These are phyloP conservation scores for Pygathrix nemaeus DNA, from an alignment of 2,113 vertebrate genomes.

Conservation along the genomic window DNA sequence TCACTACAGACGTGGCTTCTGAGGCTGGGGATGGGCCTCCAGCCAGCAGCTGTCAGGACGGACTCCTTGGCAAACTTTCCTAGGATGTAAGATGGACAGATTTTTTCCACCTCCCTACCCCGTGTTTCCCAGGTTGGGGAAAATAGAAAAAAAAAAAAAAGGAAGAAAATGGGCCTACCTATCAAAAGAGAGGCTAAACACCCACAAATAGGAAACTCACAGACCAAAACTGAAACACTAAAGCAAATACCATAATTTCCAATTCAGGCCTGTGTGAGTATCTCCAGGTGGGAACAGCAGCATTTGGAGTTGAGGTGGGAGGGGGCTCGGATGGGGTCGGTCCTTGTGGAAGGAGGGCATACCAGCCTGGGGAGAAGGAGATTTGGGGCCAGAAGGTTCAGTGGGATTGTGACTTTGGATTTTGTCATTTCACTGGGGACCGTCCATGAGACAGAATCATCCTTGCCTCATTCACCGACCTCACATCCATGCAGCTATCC, in stretches of 20 bases:
- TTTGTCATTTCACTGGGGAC: too few relatives aligned
- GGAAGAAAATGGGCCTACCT: not conserved
- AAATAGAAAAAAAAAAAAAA: not conserved
- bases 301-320: accelerated
- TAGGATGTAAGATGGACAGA: not conserved
- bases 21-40: not conserved
- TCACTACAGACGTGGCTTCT: not conserved
- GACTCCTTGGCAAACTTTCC: conserved; percentile 3
- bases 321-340: accelerated
- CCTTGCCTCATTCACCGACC: not conserved
- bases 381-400: not conserved
- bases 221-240: not conserved
- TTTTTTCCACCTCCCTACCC: not conserved
- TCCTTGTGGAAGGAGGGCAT: not conserved
- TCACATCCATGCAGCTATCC: not conserved
- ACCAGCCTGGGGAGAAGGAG: accelerated
- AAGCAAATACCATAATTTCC: not conserved
- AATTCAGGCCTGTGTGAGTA: accelerated
- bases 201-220: not conserved
- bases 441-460: accelerated
- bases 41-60: not conserved
- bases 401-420: not conserved
- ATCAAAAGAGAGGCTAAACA: not conserved
- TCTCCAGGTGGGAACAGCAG: not conserved
- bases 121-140: not conserved